phyloP scores from a whole-genome alignment of 2,888 invertebrate genomes.

The Tetragonula carbonaria region DNA sequence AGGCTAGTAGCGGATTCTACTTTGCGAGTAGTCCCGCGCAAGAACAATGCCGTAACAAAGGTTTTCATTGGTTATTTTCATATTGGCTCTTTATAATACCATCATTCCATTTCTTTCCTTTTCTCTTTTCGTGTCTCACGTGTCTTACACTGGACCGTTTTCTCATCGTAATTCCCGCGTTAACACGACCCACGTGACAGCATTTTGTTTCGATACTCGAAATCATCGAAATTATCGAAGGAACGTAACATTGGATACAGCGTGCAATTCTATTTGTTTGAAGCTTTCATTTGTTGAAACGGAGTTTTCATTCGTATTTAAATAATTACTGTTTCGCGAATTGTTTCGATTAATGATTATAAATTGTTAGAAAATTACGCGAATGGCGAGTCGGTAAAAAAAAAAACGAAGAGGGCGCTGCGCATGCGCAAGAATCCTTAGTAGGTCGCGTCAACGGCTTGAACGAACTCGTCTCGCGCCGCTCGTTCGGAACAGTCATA shows the following conservation, averaged over 20 bases:
- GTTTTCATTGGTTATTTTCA: conserved; percentile 55
- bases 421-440: conserved; percentile 66
- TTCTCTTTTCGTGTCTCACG: neutral
- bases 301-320: neutral
- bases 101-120: neutral
- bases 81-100: conserved; percentile 8
- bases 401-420: conserved; percentile 45
- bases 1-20: conserved; percentile 63
- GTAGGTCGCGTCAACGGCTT: conserved; percentile 75
- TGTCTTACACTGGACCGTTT: neutral
- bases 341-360: neutral
- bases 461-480: conserved; percentile 66
- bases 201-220: neutral
- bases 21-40: conserved; percentile 26
- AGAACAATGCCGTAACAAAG: conserved; percentile 49
- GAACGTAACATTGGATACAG: neutral
- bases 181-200: neutral
- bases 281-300: neutral
- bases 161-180: conserved; percentile 17
- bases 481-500: conserved; percentile 48
- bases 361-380: conserved; percentile 22
- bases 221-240: neutral
- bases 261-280: neutral
- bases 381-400: conserved; percentile 49
- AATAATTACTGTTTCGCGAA: neutral